Evolutionary conservation across 2,888 invertebrate genomes (phyloP), one percentile per base, ranked within the genome.

Genomic region (Cosmorhoe ocellata): DNA sequence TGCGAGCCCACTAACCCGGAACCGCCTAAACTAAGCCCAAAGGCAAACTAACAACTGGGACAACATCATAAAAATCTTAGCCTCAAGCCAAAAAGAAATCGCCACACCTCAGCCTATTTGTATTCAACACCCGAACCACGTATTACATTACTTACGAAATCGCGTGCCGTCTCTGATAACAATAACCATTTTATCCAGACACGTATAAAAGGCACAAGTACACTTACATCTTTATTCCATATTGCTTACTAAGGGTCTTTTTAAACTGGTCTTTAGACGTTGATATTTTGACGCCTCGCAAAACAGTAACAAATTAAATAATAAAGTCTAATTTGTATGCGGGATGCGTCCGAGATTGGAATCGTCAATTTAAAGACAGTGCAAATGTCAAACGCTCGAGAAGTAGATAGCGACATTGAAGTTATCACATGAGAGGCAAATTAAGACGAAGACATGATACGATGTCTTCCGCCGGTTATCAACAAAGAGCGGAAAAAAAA

Each of bases 91-190:
- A 77, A 76, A 79, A 76, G 74, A 81, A 81, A 78, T 76, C 75
- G 71, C 78, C 79, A 68, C 81, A 81, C 77, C 79, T 81, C 59
- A 59, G 56, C 71, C 79, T 13, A 79, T 88, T 83, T 59, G 76
- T 84, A 87, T 87, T 77, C 87, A 82, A 76, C 75, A 73, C 73
- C 61, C 75, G 84, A 83, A 73, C 61, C 68, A 71, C 79, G 82
- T 86, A 87, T 85, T 81, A 82, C 81, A 78, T 85, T 84, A 83
- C 85, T 72, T 66, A 71, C 68, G 72, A 73, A 81, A 84, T 85
- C 81, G 83, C 85, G 81, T 83, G 84, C 79, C 68, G 65, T 69
- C 71, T 54, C 64, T 67, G 82, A 85, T 83, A 84, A 80, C 67
- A 47, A n/a, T 38, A 38, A 54, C 79, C 76, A 78, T 38, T 66